phyloP scores from a whole-genome alignment of 2,113 vertebrate genomes.

The Xenopus tropicalis region DNA sequence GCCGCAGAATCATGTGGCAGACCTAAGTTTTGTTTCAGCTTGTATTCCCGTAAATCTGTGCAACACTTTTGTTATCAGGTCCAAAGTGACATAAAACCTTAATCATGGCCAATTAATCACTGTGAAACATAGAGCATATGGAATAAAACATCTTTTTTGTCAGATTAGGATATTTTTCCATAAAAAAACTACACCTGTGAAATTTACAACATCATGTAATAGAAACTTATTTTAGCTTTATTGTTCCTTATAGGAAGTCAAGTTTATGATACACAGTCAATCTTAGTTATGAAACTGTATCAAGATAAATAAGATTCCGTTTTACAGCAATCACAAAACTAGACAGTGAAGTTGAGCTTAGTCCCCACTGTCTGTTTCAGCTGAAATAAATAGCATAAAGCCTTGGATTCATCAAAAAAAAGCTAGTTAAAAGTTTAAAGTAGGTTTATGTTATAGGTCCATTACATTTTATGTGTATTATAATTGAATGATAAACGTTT shows the following conservation, averaged over 20 bases:
- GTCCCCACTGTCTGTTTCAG: background rate
- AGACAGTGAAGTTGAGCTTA: background rate
- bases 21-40: too few relatives aligned
- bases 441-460: background rate
- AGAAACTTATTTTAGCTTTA: background rate
- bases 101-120: too few relatives aligned
- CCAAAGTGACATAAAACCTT: too few relatives aligned
- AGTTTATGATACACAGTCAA: background rate
- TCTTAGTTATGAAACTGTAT: background rate
- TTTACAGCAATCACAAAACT: background rate
- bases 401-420: background rate
- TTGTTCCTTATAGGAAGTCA: background rate
- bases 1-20: too few relatives aligned
- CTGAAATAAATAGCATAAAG: background rate
- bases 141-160: too few relatives aligned
- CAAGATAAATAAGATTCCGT: background rate
- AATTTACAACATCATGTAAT: background rate
- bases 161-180: too few relatives aligned
- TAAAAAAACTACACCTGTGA: too few relatives aligned
- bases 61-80: too few relatives aligned
- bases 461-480: background rate
- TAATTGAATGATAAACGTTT: constrained; percentile 2
- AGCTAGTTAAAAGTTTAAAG: background rate
- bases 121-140: too few relatives aligned
- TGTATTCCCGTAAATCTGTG: too few relatives aligned